Conservation (phyloP, 2,797 vertebrate genomes). For the Sebastes minor region DNA sequence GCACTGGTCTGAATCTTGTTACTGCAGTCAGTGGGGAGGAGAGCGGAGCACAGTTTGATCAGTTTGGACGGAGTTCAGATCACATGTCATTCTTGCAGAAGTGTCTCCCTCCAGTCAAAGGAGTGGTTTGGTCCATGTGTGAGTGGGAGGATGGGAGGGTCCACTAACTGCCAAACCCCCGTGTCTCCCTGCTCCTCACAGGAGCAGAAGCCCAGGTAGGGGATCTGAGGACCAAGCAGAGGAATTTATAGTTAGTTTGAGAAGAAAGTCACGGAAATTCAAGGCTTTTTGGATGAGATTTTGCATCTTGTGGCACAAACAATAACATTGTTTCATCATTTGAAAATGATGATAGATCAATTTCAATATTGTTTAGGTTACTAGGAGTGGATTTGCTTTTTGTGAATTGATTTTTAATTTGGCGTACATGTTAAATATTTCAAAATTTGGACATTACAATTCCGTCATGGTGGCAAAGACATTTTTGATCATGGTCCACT, state of each 20-base stretch:
- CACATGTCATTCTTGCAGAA: conserved; percentile 86
- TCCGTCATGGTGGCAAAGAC: neutral
- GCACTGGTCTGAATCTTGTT: neutral
- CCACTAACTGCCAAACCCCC: conserved; percentile 93
- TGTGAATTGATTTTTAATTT: neutral
- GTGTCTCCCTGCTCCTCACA: conserved; percentile 93
- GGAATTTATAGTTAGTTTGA: neutral
- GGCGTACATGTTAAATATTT: neutral
- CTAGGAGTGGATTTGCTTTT: neutral
- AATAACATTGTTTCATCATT: neutral
- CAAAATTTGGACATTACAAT: neutral
- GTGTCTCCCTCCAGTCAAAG: conserved; percentile 96
- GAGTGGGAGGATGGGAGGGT: conserved; percentile 94
- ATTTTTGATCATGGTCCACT: neutral
- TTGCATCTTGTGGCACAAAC: too few relatives aligned
- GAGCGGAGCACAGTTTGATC: neutral
- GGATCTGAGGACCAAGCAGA: conserved; percentile 83
- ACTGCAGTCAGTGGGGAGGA: neutral
- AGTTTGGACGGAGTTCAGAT: neutral
- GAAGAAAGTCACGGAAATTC: neutral
- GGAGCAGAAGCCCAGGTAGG: conserved; percentile 94
- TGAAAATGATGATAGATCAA: neutral
- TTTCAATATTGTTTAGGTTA: neutral
- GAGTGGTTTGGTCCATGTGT: conserved; percentile 95
- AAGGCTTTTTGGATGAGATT: neutral